Evolutionary conservation across 2,888 invertebrate species (phyloP), one percentile per base, ranked within the genome.

Genomic region (Encarsia formosa): DNA sequence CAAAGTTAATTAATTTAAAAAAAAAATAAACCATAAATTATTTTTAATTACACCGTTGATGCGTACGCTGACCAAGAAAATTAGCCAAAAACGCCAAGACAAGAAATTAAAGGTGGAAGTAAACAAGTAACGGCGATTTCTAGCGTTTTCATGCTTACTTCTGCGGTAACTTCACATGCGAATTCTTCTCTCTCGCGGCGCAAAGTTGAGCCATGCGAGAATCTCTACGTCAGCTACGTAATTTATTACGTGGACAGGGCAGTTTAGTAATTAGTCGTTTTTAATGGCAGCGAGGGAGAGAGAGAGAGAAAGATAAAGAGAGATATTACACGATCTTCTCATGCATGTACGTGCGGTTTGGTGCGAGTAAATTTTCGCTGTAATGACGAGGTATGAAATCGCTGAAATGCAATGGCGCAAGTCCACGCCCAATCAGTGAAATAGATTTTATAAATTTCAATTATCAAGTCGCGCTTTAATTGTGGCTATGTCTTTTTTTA

Each of bases 251-350:
- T 59, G 56, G 62, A 62, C 60, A 61, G 58, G 58, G 58, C 60
- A 63, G 61, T 63, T 64, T 60, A 63, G 64, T 64, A 64, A 64
- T 64, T 64, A 64, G 63, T 61, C 63, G 61, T 57, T 60, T 54
- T 57, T 63, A 63, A 64, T 61, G 59, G 61, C 20, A 5, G 20
- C 22, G 24, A 15, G 16, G 16, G 35, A 24, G 20, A 15, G 24
- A 16, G 16, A 26, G 26, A 5, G 42, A 24, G 18, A 15, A 41
- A 42, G 43, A 22, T 13, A 19, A 39, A 22, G 15, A 16, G 23
- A 32, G 37, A 44, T 26, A 13, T 13, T 40, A 5, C 13, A 2
- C 39, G 13, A 13, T 9, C 20, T n/a, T 49, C 26, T 26, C n/a
- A 3, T 5, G 9, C 35, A 40, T 37, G 18, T 16, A 20, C 26